phyloP scores from a whole-genome alignment of 2,888 invertebrate species.

The Microplitis manilae region DNA sequence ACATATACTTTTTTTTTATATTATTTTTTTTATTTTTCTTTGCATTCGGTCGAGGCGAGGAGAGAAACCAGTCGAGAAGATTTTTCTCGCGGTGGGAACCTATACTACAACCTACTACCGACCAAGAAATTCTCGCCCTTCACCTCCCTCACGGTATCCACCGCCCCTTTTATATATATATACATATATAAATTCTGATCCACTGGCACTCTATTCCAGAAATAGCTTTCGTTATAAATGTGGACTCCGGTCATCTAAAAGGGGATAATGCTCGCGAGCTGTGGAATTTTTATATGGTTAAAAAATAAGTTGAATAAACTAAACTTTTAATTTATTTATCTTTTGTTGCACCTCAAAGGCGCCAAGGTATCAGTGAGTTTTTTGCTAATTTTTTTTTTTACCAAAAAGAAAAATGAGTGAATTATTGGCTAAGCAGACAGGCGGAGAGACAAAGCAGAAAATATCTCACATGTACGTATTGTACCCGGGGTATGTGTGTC shows the following conservation, averaged over 20 bases:
- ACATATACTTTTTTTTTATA: neutral
- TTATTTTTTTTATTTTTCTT: slow-evolving; percentile 16
- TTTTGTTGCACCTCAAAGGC: neutral
- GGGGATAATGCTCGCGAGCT: slow-evolving; percentile 50
- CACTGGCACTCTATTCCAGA: slow-evolving; percentile 59
- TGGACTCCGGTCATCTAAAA: slow-evolving; percentile 57
- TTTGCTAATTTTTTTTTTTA: neutral
- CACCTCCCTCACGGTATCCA: slow-evolving; percentile 7
- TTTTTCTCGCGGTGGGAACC: slow-evolving; percentile 38
- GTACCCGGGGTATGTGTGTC: neutral
- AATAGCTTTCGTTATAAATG: slow-evolving; percentile 63
- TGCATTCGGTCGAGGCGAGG: neutral
- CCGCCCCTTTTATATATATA: slow-evolving; percentile 12
- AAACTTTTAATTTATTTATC: neutral
- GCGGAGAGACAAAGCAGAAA: neutral
- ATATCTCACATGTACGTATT: neutral
- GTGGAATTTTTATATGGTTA: slow-evolving; percentile 60
- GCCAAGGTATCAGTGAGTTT: neutral
- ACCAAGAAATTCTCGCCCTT: slow-evolving; percentile 38
- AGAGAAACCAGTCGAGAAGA: slow-evolving; percentile 39
- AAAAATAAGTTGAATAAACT: slow-evolving; percentile 41
- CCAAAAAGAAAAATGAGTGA: neutral
- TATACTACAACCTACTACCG: neutral
- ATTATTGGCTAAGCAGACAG: neutral
- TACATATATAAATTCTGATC: neutral